Percentiles rank a stretch among this genome's conserved stretches.
Conservation (phyloP, 1,140 invertebrate species). For the Pogonomyrmex californicus region DNA sequence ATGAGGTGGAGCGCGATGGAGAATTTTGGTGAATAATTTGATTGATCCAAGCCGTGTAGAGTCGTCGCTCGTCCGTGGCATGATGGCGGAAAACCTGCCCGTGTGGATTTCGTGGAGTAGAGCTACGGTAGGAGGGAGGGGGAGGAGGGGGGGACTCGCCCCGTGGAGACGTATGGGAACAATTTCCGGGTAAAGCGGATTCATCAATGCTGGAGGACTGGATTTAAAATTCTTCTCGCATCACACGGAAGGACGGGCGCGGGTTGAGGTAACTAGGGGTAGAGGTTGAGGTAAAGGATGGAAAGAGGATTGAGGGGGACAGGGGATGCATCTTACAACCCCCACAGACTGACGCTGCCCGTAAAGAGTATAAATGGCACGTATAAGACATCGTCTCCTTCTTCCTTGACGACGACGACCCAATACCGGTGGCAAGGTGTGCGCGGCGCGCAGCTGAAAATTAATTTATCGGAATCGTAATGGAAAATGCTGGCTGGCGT, state of each 20-base stretch:
- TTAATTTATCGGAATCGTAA: constrained; percentile 81
- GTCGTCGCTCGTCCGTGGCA: constrained; percentile 60
- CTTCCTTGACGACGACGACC: constrained; percentile 43
- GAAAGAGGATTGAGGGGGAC: constrained; percentile 46
- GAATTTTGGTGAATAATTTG: constrained; percentile 71
- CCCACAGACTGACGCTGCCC: constrained; percentile 76
- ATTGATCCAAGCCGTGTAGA: constrained; percentile 39
- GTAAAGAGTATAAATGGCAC: constrained; percentile 80
- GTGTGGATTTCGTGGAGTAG: constrained; percentile 51
- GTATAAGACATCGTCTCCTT: constrained; percentile 72
- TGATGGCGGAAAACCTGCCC: constrained; percentile 55
- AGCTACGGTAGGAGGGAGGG: no score
- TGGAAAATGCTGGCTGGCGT: constrained; percentile 76
- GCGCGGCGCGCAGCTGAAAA: constrained; percentile 74
- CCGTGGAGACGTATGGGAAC: constrained; percentile 78
- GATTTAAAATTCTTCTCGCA: constrained; percentile 79
- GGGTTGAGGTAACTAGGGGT: constrained; percentile 61
- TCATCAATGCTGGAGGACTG: constrained; percentile 79
- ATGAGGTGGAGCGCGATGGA: background rate
- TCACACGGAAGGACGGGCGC: constrained; percentile 60
- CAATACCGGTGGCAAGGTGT: constrained; percentile 63
- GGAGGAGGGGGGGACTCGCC: constrained; percentile 50
- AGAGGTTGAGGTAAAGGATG: constrained; percentile 47
- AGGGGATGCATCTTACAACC: constrained; percentile 69
- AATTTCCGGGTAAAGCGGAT: constrained; percentile 80